A percentile compares a stretch with the other conserved stretches of the same genome.
These are phyloP conservation scores for Plecotus auritus DNA, from an alignment of 2,113 vertebrate species.

Conservation along the genomic window DNA sequence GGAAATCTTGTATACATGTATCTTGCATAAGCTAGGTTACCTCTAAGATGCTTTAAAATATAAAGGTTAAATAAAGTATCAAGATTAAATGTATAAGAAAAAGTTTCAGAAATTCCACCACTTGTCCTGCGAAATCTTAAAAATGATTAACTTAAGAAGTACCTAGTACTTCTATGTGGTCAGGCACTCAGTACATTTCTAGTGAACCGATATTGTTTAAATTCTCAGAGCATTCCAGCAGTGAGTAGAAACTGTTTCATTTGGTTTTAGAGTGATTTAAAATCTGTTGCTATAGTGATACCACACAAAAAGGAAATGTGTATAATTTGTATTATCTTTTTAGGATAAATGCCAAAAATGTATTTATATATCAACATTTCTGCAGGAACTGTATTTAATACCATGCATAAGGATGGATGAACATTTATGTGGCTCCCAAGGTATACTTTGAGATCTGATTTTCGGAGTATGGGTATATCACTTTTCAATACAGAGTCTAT, in stretches of 20 bases:
- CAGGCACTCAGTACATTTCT: not conserved
- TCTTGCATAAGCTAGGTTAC: not conserved
- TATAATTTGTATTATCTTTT: not conserved
- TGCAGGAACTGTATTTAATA: not conserved
- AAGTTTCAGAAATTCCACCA: not conserved
- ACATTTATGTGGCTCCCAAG: not conserved
- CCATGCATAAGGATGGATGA: not conserved
- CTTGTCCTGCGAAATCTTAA: not conserved
- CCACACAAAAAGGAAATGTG: not conserved
- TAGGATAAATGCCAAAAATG: not conserved
- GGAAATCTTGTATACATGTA: not conserved
- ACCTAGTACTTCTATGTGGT: not conserved
- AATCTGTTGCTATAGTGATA: not conserved
- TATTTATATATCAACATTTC: not conserved
- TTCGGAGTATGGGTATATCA: not conserved
- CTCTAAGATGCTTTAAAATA: not conserved
- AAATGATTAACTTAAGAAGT: not conserved
- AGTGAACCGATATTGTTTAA: not conserved
- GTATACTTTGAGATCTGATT: not conserved
- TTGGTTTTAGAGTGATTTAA: not conserved
- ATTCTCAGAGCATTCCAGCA: not conserved
- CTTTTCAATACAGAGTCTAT: not conserved
- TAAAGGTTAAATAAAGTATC: not conserved
- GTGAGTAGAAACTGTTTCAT: not conserved
- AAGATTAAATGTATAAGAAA: not conserved